Evolutionary conservation across 64 coral and sea anemone species (phyloP), one percentile per base, ranked within the genome.

Genomic region (Cladopsammia gracilis): DNA sequence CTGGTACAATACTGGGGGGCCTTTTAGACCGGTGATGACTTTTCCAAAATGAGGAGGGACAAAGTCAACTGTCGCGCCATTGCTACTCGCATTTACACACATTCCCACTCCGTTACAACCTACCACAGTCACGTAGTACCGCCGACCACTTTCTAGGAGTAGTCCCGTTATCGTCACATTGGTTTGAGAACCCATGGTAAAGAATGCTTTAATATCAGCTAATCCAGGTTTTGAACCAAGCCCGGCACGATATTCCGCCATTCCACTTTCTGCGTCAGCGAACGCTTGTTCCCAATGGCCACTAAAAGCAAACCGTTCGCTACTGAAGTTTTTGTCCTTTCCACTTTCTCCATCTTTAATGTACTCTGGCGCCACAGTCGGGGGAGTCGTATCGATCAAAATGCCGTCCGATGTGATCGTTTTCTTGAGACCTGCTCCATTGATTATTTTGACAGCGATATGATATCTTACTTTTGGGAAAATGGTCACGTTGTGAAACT

Each of bases 231-330:
- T 86, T 0, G 90, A 90, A 7, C 96, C 96, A 57, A 98, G 75
- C 7, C 90, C 96, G 15, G 95, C 82, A 57, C 26, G 44, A 73
- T 90, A 98, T 18, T 98, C 86, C 4, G 0, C 42, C 16, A 98
- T 51, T 2, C 87, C 87, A 77, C 96, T 98, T 77, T 98, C 96
- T 5, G 82, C 57, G 60, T 98, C 96, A 8, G 51, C 18, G 59
- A 95, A 98, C 4, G 96, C 96, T 68, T 98, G 90, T 15, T 98
- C 82, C 96, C 96, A 98, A 24, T 95, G 93, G 47, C 87, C 86
- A 60, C 79, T 92, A 14, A 79, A 98, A 2, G 25, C 13, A 8
- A 75, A 95, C 6, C 71, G 74, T 7, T 90, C 87, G 4, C 18
- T 87, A 8, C 50, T 98, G 25, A 75, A 98, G 26, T 98, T 95